A percentile compares a stretch with the other conserved stretches of the same genome.
Evolutionary conservation across 2,888 invertebrate genomes (phyloP).

Genomic region (Parascotia fuliginaria): DNA sequence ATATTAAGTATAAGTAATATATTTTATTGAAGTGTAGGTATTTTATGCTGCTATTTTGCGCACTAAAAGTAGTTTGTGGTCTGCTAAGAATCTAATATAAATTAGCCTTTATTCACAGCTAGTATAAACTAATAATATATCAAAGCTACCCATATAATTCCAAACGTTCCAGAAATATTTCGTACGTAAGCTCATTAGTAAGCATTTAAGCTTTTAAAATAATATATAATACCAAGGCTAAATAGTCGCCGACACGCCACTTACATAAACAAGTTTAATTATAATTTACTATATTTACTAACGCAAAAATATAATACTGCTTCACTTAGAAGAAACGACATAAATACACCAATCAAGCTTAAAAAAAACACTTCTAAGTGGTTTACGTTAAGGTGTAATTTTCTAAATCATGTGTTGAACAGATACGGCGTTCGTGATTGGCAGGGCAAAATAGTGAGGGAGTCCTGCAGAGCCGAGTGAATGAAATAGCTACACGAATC

Average conservation of each 20-base stretch:
- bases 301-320: slow-evolving; percentile 48
- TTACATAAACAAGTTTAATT: slow-evolving; percentile 45
- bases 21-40: too few species aligned
- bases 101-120: too few species aligned
- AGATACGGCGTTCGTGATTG: too few species aligned
- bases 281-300: slow-evolving; percentile 47
- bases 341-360: too few species aligned
- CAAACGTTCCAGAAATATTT: slow-evolving; percentile 33
- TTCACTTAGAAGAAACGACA: too few species aligned
- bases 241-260: slow-evolving; percentile 49
- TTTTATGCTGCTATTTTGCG: too few species aligned
- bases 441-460: slow-evolving; percentile 39
- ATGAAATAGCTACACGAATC: slow-evolving; percentile 9
- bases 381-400: too few species aligned
- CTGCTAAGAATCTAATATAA: too few species aligned
- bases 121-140: slow-evolving; percentile 29
- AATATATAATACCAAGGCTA: slow-evolving; percentile 34
- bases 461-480: slow-evolving; percentile 47
- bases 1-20: too few species aligned
- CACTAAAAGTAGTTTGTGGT: too few species aligned
- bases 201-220: slow-evolving; percentile 41
- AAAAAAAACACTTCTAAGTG: too few species aligned
- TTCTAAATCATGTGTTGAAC: too few species aligned
- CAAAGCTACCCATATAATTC: slow-evolving; percentile 23
- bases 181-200: slow-evolving; percentile 34